Percentiles rank a stretch among this genome's conserved stretches.
These are phyloP conservation scores for Ispidina picta DNA, from an alignment of 2,797 vertebrate species.

Conservation along the genomic window DNA sequence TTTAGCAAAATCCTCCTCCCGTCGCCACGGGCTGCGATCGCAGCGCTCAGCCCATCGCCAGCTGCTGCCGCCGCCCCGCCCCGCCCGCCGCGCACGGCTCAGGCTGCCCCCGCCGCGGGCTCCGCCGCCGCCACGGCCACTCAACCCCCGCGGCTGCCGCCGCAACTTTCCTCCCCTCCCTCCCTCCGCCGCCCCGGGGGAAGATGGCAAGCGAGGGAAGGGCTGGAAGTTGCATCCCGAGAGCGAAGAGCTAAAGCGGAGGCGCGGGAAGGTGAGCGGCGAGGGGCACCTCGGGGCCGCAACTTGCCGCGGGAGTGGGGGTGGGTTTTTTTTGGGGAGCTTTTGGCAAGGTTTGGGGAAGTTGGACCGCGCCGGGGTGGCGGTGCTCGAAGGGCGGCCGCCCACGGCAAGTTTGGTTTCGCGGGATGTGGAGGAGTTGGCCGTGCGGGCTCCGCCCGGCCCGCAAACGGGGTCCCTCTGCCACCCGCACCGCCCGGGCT, in stretches of 20 bases:
- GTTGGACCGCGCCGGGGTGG: not conserved
- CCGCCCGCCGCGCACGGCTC: not conserved
- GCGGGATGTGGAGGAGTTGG: not conserved
- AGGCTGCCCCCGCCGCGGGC: not conserved
- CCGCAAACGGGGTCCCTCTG: too few species aligned
- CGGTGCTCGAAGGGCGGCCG: not conserved
- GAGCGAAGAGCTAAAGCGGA: slow-evolving; percentile 33
- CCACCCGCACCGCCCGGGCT: not conserved
- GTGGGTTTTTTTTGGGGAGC: not conserved
- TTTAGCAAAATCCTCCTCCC: slow-evolving; percentile 81
- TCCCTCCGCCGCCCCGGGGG: not conserved
- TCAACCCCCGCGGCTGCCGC: not conserved
- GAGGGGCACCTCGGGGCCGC: not conserved
- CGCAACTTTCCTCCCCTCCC: slow-evolving; percentile 67
- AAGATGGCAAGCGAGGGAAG: slow-evolving; percentile 73
- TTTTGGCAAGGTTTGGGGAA: slow-evolving; percentile 9
- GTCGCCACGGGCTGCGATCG: slow-evolving; percentile 71
- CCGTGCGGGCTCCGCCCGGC: not conserved
- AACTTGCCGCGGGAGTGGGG: not conserved
- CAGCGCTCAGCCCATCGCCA: slow-evolving; percentile 62
- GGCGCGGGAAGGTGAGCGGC: slow-evolving; percentile 44
- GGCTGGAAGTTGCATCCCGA: slow-evolving; percentile 64
- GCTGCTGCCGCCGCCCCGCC: not conserved
- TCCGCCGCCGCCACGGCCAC: not conserved
- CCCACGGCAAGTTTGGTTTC: not conserved